phyloP scores from a whole-genome alignment of 2,888 invertebrate species.

The Subacronicta megacephala region DNA sequence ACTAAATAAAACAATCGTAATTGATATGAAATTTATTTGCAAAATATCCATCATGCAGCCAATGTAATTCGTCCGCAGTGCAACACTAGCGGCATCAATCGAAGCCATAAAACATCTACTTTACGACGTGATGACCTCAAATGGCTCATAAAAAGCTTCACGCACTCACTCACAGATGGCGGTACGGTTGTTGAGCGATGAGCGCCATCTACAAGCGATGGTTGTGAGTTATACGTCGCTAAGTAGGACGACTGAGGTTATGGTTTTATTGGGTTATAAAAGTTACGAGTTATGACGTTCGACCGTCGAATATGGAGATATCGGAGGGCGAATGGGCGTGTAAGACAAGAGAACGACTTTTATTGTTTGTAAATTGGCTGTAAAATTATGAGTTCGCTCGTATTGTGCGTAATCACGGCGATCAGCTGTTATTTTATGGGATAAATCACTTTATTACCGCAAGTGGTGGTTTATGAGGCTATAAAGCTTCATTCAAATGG shows the following conservation, averaged over 20 bases:
- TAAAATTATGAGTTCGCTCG: slow-evolving; percentile 89
- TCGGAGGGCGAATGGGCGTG: slow-evolving; percentile 86
- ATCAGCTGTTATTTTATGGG: slow-evolving; percentile 88
- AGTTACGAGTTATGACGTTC: slow-evolving; percentile 84
- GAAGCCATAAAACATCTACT: slow-evolving; percentile 82
- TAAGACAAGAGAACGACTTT: slow-evolving; percentile 88
- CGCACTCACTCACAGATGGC: slow-evolving; percentile 82
- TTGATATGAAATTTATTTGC: too few relatives aligned
- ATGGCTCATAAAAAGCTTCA: slow-evolving; percentile 85
- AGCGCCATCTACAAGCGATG: slow-evolving; percentile 80
- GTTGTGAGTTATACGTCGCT: slow-evolving; percentile 64
- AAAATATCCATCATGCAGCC: slow-evolving; percentile 1
- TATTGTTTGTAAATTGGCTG: slow-evolving; percentile 90
- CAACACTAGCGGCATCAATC: slow-evolving; percentile 86
- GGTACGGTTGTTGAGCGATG: slow-evolving; percentile 63
- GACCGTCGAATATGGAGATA: slow-evolving; percentile 86
- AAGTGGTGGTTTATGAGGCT: slow-evolving; percentile 79
- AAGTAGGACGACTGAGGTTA: slow-evolving; percentile 70
- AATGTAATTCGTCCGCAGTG: slow-evolving; percentile 61
- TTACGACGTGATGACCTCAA: slow-evolving; percentile 85
- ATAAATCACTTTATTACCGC: slow-evolving; percentile 85
- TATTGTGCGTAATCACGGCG: slow-evolving; percentile 86
- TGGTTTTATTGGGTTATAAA: slow-evolving; percentile 89
- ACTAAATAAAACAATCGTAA: too few relatives aligned
- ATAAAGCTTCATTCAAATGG: slow-evolving; percentile 76